Base-by-base conservation (phyloP, 2,797 vertebrate genomes). In the Ispidina lecontei region DNA sequence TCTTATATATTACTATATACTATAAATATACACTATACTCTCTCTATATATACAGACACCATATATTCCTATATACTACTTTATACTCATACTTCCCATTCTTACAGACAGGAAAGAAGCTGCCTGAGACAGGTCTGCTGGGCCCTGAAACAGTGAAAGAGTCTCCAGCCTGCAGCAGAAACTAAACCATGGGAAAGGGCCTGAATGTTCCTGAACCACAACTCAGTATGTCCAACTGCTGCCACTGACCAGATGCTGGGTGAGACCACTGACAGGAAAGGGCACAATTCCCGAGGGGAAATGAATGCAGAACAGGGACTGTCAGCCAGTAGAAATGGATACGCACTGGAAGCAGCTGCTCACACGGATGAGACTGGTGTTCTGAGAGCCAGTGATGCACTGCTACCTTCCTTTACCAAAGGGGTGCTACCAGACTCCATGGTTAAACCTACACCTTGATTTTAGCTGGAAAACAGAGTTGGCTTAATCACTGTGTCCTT, bases 241-340 rank as follows among this genome's bases (percentile, higher is more conserved):
- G 31, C 29, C 60, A 58, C 56, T 55, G 3, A 81, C n/a, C n/a
- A 41, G 44, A 49, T 74, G 75, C 69, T 87, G 44, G n/a, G 26
- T 43, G 28, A 82, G 49, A 79, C 47, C n/a, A 14, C 49, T 54
- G 41, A 31, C 0, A 19, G 72, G 49, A 31, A 43, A 29, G 56
- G 22, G 22, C 72, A 52, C 31, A 20, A 23, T 17, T 84, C 54
- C 60, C 43, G 55, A 13, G 44, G 64, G 67, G 33, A 78, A 73
- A 63, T 29, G 28, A 0, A 1, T 20, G 47, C 44, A 35, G 41
- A 81, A 37, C 1, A 4, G 51, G 15, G 29, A 29, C 12, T 54
- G 35, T 83, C 11, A 74, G 49, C 54, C 41, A 55, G 21, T 0
- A 72, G 62, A 62, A 87, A 49, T n/a, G 26, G 70, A 69, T 20